Conservation (phyloP, 64 coral and sea anemone genomes). For the Astreopora myriophthalma region DNA sequence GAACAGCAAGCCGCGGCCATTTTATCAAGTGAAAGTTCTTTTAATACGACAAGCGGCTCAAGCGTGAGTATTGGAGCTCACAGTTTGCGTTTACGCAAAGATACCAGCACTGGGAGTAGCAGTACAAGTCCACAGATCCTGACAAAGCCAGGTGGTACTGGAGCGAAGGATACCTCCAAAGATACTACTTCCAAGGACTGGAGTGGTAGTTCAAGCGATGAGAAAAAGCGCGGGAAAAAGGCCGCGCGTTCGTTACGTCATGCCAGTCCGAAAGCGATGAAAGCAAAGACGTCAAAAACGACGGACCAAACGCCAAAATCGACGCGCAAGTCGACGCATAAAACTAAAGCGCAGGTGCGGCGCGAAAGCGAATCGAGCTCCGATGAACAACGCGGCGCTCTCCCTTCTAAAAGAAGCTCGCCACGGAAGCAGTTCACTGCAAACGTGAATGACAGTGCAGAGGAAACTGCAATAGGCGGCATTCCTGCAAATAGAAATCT, state of each 20-base stretch:
- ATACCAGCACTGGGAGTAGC: background rate
- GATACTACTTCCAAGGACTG: slow-evolving; percentile 73
- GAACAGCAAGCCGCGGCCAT: slow-evolving; percentile 63
- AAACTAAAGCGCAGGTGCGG: background rate
- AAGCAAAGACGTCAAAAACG: background rate
- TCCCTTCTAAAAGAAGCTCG: background rate
- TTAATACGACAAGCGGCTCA: slow-evolving; percentile 42
- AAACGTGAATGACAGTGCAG: background rate
- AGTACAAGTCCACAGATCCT: background rate
- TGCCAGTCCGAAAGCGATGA: background rate
- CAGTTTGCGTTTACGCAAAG: background rate
- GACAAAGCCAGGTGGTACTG: background rate
- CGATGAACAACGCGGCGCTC: slow-evolving; percentile 26
- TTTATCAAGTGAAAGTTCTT: slow-evolving; percentile 40
- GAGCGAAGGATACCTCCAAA: background rate
- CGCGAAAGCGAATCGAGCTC: slow-evolving; percentile 56
- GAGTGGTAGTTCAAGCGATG: slow-evolving; percentile 30
- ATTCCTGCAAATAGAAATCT: slow-evolving; percentile 60
- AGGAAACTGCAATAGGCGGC: background rate
- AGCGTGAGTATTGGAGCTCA: slow-evolving; percentile 45
- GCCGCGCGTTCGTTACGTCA: background rate
- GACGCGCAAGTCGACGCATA: slow-evolving; percentile 34
- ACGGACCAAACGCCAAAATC: slow-evolving; percentile 72
- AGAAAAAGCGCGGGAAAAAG: background rate
- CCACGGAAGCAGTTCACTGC: slow-evolving; percentile 37